Evolutionary conservation across 2,797 vertebrate species (phyloP), one percentile per base, ranked within the genome.

Genomic region (Sebastes oblongus): DNA sequence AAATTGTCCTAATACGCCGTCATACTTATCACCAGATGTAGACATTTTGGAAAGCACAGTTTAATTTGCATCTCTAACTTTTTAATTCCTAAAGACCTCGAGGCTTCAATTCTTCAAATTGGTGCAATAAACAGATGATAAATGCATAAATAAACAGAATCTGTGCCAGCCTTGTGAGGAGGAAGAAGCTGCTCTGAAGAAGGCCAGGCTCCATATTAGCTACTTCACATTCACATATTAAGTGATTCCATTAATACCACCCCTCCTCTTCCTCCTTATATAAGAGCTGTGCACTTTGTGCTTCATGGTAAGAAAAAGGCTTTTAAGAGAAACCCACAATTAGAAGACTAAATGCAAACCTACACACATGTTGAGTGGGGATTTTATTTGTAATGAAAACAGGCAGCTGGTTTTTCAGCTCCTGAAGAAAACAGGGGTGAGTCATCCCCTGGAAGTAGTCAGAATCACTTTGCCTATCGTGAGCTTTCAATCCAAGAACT

Each of bases 251-350:
- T 90, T 91, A 89, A 72, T 61, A 25, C 81, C 60, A 55, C 39
- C 61, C 30, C 10, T 55, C 6, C 14, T 5, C 18, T 34, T 9
- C 27, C 24, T 30, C 46, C 62, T 59, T 2, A 34, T 61, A 10
- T 68, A 90, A 90, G 78, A 87, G 87, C 75, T 65, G 69, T 66
- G 84, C 91, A 88, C 89, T 91, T 87, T 78, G 77, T 24, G 75
- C 66, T 88, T 84, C 61, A 24, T 65, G 78, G 77, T 80, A 82
- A 74, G 67, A 66, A 75, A 80, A 87, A 81, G 65, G 92, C 92
- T 94, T 89, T 95, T 92, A 93, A 90, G 86, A 91, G 86, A 78
- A 86, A 71, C 75, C 61, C 84, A 77, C 89, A 91, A 92, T 95
- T 91, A 92, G 70, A 56, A 29, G 66, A 32, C 72, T 77, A 80